Percentiles rank a stretch among this genome's conserved stretches.
Conservation (phyloP, 2,888 invertebrate species). For the Drosophila putrida region DNA sequence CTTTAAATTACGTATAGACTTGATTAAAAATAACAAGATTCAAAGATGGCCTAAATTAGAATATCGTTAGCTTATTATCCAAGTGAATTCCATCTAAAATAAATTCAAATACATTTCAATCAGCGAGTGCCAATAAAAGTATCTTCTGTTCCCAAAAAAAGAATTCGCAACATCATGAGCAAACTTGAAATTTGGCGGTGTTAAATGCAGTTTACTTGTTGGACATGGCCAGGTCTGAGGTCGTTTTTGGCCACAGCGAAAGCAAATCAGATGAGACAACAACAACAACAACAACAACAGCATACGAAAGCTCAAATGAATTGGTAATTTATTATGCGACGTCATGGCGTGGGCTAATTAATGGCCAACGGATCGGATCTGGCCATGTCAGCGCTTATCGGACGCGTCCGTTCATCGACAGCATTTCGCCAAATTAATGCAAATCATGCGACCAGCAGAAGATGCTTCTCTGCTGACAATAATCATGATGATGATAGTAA, state of each 20-base stretch:
- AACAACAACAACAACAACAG: constrained; percentile 35
- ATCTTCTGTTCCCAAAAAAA: not conserved
- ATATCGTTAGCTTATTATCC: not conserved
- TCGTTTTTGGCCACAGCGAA: constrained; percentile 55
- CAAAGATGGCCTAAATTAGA: not conserved
- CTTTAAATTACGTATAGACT: not conserved
- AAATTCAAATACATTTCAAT: constrained; percentile 34
- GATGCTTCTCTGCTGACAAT: constrained; percentile 62
- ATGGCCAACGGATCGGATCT: constrained; percentile 68
- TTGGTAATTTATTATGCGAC: constrained; percentile 79
- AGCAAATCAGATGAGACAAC: constrained; percentile 47
- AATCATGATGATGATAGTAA: constrained; percentile 17
- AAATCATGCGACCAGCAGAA: constrained; percentile 75
- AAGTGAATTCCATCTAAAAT: not conserved
- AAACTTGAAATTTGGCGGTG: constrained; percentile 13
- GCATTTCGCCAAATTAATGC: constrained; percentile 81
- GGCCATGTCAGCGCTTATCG: constrained; percentile 78
- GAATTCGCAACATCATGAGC: constrained; percentile 12
- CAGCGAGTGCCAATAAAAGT: constrained; percentile 12
- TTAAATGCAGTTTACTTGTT: constrained; percentile 65
- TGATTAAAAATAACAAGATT: not conserved
- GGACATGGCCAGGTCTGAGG: constrained; percentile 34
- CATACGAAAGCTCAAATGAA: constrained; percentile 73
- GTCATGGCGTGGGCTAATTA: constrained; percentile 80
- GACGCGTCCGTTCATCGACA: constrained; percentile 70